phyloP scores from a whole-genome alignment of 1,140 invertebrate species.

The Solenopsis invicta region DNA sequence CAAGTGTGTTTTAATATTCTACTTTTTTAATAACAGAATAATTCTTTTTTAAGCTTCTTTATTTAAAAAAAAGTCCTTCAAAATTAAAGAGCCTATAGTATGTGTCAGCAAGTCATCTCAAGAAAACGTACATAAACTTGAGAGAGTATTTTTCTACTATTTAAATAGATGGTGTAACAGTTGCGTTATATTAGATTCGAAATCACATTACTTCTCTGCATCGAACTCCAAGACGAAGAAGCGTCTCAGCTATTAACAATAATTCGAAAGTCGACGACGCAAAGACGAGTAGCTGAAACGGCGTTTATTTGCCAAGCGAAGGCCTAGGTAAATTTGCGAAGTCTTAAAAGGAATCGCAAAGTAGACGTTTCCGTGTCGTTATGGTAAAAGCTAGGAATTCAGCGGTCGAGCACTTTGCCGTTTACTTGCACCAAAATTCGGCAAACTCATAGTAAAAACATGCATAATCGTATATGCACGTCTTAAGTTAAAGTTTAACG shows the following conservation, averaged over 20 bases:
- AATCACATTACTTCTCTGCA: not conserved
- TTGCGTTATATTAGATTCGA: constrained; percentile 15
- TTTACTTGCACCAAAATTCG: constrained; percentile 7
- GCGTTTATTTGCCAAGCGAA: constrained; percentile 18
- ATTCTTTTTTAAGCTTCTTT: not conserved
- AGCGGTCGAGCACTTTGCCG: not conserved
- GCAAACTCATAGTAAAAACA: not conserved
- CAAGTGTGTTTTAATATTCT: not conserved
- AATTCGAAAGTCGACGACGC: constrained; percentile 39
- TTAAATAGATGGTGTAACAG: constrained; percentile 18
- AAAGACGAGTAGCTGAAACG: constrained; percentile 59
- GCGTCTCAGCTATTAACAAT: not conserved
- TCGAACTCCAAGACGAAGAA: not conserved
- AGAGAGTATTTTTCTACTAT: not conserved
- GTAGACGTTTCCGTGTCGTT: constrained; percentile 39
- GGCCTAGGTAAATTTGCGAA: constrained; percentile 60
- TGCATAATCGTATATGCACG: no score
- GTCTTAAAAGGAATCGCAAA: constrained; percentile 58
- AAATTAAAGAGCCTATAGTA: not conserved
- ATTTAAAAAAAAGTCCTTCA: not conserved
- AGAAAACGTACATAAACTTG: not conserved
- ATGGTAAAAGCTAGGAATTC: constrained; percentile 13
- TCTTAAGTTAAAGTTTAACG: not conserved
- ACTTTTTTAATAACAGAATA: not conserved
- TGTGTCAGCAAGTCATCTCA: not conserved